Evolutionary conservation across 2,797 vertebrate species (phyloP).

Genomic region (Myotis planiceps): DNA sequence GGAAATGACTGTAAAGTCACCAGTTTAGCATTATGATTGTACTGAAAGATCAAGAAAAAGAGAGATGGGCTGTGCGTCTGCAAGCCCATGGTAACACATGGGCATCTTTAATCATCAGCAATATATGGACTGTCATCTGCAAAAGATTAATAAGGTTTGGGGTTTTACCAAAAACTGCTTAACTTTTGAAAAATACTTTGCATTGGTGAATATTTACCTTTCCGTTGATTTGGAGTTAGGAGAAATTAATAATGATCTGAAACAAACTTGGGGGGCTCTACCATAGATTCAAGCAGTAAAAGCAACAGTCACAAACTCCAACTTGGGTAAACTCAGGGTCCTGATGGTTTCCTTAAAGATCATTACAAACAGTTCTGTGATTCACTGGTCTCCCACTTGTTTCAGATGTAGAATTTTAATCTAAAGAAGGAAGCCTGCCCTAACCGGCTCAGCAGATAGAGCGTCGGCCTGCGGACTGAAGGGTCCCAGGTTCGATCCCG

Average conservation of each 20-base stretch:
- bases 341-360: conserved; percentile 60
- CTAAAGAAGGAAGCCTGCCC: conserved; percentile 42
- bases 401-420: conserved; percentile 64
- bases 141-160: conserved; percentile 78
- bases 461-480: too few relatives aligned
- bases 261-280: conserved; percentile 14
- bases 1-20: conserved; percentile 76
- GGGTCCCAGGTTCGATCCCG: too few relatives aligned
- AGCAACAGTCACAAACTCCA: background rate
- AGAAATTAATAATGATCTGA: conserved; percentile 64
- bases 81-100: conserved; percentile 50
- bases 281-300: background rate
- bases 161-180: conserved; percentile 66
- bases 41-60: conserved; percentile 77
- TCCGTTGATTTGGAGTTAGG: conserved; percentile 40
- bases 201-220: conserved; percentile 52
- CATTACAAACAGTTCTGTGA: conserved; percentile 57
- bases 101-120: conserved; percentile 71
- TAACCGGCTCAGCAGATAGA: too few relatives aligned
- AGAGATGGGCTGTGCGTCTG: conserved; percentile 59
- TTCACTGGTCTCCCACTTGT: conserved; percentile 58
- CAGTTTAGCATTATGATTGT: conserved; percentile 72
- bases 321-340: background rate
- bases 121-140: conserved; percentile 75
- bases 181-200: conserved; percentile 32